Evolutionary conservation across 2,113 vertebrate genomes (phyloP), one percentile per base, ranked within the genome.

Genomic region (Electrona antarctica): DNA sequence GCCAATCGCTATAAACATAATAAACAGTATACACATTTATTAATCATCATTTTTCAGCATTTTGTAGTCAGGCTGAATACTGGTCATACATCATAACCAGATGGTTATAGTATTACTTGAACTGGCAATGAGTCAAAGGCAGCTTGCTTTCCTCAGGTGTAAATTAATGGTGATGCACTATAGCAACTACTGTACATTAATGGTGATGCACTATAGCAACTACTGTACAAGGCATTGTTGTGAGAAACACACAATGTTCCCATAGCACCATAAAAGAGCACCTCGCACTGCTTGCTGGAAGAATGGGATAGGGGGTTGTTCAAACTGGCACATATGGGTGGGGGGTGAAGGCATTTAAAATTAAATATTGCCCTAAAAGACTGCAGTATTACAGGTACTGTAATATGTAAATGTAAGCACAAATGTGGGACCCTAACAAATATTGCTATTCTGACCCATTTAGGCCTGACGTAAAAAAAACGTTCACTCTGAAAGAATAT

Each of bases 201-300:
- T n/a, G n/a, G n/a, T n/a, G n/a, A n/a, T n/a, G n/a, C n/a, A n/a
- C n/a, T n/a, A n/a, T 74, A 49, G 62, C 65, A 21, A 21, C 21
- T 21, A 21, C 21, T 21, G 21, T 21, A 21, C 21, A 73, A 80
- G 64, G 60, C 71, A 63, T 75, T 70, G 65, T n/a, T 65, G 57
- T 86, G 70, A 79, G 47, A 57, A 85, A 81, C 51, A 67, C 46
- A 73, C 81, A 92, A 91, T 88, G 83, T 82, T 91, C 11, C 72
- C 90, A 87, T 84, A 88, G 82, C 91, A 94, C 90, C 80, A 84
- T 87, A 91, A 90, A 90, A 95, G 93, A 95, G 94, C 85, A 90
- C 82, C 92, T 83, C 83, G 73, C 91, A 94, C 88, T 93, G 92
- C 90, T 93, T 86, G 85, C 77, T 79, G 48, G 60, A 80, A 83